phyloP scores from a whole-genome alignment of 2,113 vertebrate species.

The Salvelinus alpinus region DNA sequence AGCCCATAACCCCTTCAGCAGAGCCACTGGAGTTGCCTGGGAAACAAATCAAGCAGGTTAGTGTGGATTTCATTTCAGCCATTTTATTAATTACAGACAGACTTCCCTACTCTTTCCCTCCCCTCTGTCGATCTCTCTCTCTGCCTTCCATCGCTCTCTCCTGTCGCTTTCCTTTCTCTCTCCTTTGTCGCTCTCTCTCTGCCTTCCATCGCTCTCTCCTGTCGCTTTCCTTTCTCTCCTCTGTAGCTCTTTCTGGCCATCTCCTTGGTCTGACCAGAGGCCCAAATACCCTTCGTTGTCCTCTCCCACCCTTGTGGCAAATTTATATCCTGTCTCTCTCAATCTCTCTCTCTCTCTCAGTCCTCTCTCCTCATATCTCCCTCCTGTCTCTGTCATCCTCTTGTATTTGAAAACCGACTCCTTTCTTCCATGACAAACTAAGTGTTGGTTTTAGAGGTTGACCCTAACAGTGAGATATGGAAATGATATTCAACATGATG shows the following conservation, averaged over 20 bases:
- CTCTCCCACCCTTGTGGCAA: too few species aligned
- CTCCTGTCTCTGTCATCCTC: not conserved
- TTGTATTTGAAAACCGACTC: constrained; percentile 3
- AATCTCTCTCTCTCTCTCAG: not conserved
- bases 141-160: not conserved
- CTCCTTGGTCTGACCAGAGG: too few species aligned
- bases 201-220: not conserved
- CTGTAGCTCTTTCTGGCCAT: not conserved
- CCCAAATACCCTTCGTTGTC: too few species aligned
- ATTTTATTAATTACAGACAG: not conserved
- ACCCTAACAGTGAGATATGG: constrained; percentile 24
- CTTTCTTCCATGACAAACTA: constrained; percentile 11
- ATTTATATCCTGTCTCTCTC: too few species aligned
- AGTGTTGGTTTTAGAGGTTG: constrained; percentile 15
- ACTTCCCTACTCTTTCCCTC: not conserved
- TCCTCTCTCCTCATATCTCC: constrained; percentile 5
- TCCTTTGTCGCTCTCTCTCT: not conserved
- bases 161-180: not conserved
- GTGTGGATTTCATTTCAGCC: not conserved
- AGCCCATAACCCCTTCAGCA: not conserved
- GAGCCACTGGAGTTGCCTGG: not conserved
- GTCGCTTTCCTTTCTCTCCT: not conserved
- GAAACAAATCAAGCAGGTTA: not conserved
- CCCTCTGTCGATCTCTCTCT: too few species aligned
- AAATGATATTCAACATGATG: constrained; percentile 26